Evolutionary conservation across 2,888 invertebrate species (phyloP), one percentile per base, ranked within the genome.

Genomic region (Rhaphigaster nebulosa): DNA sequence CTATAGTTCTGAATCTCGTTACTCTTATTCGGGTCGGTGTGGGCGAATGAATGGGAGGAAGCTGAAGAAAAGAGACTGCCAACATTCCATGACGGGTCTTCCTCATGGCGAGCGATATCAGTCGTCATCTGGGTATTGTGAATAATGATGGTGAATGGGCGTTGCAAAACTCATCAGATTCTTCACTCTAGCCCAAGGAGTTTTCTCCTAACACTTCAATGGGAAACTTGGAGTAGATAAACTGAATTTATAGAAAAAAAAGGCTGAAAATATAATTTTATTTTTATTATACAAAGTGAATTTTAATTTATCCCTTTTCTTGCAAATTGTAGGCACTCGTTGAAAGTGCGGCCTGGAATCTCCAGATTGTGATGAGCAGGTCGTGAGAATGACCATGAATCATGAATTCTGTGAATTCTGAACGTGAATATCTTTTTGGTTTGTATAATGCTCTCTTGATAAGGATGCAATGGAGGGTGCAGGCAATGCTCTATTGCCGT

Each of bases 81-180:
- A 38, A 76, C 1, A 23, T 6, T 2, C 70, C 38, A 38, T 76
- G 70, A 76, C 18, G 70, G 8, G 2, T 8, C 70, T 76, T 76
- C 70, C 70, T 76, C 70, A 38, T 38, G 26, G 70, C 34, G 34
- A 15, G 34, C 70, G 70, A 38, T 76, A 76, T 76, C 70, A 76
- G 20, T 38, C 23, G 20, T 38, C 20, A 76, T 76, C 70, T 76
- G 34, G 29, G 12, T 38, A 38, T 76, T 23, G 34, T 65, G 34
- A 76, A 76, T 23, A 76, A 76, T 76, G 70, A 76, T 34, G 26
- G 29, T 76, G 70, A 76, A 76, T 76, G 23, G 34, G 70, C 38
- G 38, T 76, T 38, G 38, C 38, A 76, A 76, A 34, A 76, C 70
- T 10, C 38, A 34, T 38, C 20, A 34, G 38, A 4, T 38, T 23